Evolutionary conservation across 2,113 vertebrate species (phyloP), one percentile per base, ranked within the genome.

Genomic region (Crotophaga sulcirostris): DNA sequence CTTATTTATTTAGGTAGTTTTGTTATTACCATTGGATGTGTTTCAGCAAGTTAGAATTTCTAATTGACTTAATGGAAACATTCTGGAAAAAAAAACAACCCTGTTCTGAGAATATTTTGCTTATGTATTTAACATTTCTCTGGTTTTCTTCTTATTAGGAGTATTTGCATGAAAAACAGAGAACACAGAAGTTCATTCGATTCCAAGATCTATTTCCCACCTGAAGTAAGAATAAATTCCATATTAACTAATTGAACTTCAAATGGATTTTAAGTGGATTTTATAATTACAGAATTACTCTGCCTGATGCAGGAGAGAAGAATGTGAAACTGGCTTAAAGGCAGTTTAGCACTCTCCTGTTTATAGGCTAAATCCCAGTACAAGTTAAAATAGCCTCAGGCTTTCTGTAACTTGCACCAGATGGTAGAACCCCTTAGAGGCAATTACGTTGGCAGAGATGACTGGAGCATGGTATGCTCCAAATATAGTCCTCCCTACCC

Each of bases 401-500:
- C 52, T 95, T 93, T 94, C 72, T 90, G 72, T 94, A 96, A 93
- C 92, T 68, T 92, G 58, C 80, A 95, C 90, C 96, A 96, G 93
- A 96, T 94, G 96, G 88, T 58, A 93, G 86, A 93, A 78, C 21
- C 79, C 93, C 96, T 88, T 64, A 64, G 94, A 95, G 90, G 80
- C 85, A 86, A 86, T 89, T 96, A 81, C 64, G 56, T 58, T 96
- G 90, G 88, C 94, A 96, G 56, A 44, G 56, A 92, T 78, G 76
- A 70, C 54, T 90, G 83, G 44, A 89, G 64, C 69, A 89, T 86
- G 64, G 83, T 87, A 60, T 25, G 77, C 60, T 92, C 82, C 92
- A 90, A 94, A 67, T 58, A 60, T 24, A 93, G 88, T 78, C 68
- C 56, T 94, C 94, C 92, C 93, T 93, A 85, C 42, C 88, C 90